Percentiles rank a stretch among this genome's conserved stretches.
phyloP scores from a whole-genome alignment of 2,888 invertebrate genomes.

The Orchestes rusci region DNA sequence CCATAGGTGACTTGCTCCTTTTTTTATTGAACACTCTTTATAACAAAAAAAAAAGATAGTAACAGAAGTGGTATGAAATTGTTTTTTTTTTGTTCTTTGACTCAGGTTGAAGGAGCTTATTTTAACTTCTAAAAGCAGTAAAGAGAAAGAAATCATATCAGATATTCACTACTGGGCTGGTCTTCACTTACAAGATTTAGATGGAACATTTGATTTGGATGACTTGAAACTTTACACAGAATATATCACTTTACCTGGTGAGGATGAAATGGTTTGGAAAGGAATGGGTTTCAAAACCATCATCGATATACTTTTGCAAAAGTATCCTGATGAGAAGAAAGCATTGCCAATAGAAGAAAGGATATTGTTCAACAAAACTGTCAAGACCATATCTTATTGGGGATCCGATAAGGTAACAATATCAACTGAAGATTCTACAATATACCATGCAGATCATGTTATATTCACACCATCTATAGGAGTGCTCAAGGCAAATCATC shows the following conservation, averaged over 20 bases:
- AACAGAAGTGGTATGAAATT: too few species aligned
- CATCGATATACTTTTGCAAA: constrained; percentile 53
- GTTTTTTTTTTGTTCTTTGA: not conserved
- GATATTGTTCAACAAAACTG: constrained; percentile 29
- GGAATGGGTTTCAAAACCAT: constrained; percentile 59
- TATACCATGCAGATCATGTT: constrained; percentile 51
- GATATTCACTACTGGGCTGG: constrained; percentile 10
- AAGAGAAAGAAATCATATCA: constrained; percentile 10
- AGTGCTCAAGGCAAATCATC: constrained; percentile 28
- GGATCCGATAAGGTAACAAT: constrained; percentile 27
- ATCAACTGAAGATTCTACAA: constrained; percentile 45
- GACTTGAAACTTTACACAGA: constrained; percentile 60
- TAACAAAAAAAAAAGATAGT: too few species aligned
- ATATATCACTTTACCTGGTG: constrained; percentile 61
- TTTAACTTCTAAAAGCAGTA: not conserved
- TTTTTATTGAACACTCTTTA: too few species aligned
- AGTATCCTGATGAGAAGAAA: constrained; percentile 27
- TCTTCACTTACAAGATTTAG: not conserved
- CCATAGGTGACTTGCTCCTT: too few species aligned
- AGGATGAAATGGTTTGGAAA: constrained; percentile 62
- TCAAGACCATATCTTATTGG: constrained; percentile 26
- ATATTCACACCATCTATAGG: constrained; percentile 49
- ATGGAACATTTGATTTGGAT: constrained; percentile 24
- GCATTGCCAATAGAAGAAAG: constrained; percentile 29
- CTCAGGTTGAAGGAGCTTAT: constrained; percentile 1